phyloP scores from a whole-genome alignment of 35 echinoderm and acorn worm genomes.

The Nesometra sesokonis region DNA sequence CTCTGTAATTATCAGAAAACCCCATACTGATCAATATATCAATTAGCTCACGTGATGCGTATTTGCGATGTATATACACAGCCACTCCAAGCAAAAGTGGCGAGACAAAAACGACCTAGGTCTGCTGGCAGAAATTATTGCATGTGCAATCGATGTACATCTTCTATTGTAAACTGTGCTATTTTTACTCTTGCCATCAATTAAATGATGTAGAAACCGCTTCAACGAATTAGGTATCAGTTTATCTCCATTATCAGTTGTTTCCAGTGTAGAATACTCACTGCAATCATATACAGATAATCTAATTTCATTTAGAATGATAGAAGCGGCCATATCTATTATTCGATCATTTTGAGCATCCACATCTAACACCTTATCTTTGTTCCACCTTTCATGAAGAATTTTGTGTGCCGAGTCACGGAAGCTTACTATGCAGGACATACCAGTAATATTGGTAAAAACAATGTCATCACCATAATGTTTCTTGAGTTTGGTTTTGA shows the following conservation, averaged over 20 bases:
- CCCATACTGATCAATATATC: constrained; percentile 13
- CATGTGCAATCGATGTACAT: constrained; percentile 16
- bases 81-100: constrained; percentile 18
- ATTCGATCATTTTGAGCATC: neutral
- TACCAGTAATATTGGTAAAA: constrained; percentile 14
- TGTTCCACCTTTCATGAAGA: neutral
- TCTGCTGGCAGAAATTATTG: constrained; percentile 19
- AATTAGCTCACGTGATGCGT: constrained; percentile 15
- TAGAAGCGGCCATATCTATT: constrained; percentile 29
- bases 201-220: constrained; percentile 10
- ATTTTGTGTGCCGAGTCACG: neutral
- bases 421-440: too few species aligned
- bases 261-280: constrained; percentile 14
- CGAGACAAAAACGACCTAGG: constrained; percentile 19
- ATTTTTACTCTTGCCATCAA: constrained; percentile 24
- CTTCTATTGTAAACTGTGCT: constrained; percentile 18
- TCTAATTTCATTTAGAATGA: constrained; percentile 11
- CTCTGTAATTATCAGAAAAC: constrained; percentile 24
- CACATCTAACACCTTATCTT: neutral
- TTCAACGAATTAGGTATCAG: constrained; percentile 12
- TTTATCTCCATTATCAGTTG: constrained; percentile 15
- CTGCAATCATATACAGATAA: constrained; percentile 9
- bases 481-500: constrained; percentile 25
- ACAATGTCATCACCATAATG: constrained; percentile 27
- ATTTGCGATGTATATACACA: constrained; percentile 25